A percentile compares a stretch with the other conserved stretches of the same genome.
Evolutionary conservation across 2,113 vertebrate species (phyloP).

Genomic region (Melanostigma gelatinosum): DNA sequence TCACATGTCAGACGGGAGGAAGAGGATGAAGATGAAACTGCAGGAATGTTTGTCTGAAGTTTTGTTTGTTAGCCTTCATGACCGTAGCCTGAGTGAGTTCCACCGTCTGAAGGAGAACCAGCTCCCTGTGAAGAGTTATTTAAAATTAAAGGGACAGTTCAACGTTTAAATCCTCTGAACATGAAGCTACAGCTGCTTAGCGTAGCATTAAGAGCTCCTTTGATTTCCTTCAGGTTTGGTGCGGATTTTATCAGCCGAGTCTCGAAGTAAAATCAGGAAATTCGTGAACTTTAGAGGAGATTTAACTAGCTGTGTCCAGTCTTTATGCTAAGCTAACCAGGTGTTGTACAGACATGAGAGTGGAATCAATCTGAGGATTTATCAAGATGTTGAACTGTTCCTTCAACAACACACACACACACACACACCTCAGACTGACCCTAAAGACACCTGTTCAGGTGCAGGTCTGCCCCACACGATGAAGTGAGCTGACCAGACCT

Average conservation of each 20-base stretch:
- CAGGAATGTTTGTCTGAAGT: constrained; percentile 29
- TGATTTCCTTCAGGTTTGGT: background rate
- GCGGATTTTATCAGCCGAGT: too few species aligned
- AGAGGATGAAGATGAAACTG: background rate
- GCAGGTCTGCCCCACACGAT: constrained; percentile 1
- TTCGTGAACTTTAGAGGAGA: too few species aligned
- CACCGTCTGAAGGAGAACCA: constrained; percentile 47
- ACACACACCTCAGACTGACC: background rate
- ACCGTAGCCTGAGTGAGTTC: constrained; percentile 30
- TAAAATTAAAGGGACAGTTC: background rate
- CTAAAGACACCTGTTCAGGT: too few species aligned
- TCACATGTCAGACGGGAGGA: background rate
- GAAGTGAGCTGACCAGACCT: background rate
- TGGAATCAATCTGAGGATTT: background rate
- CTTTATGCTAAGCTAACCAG: background rate
- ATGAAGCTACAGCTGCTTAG: background rate
- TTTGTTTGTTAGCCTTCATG: background rate
- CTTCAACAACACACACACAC: background rate
- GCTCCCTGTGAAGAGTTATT: constrained; percentile 45
- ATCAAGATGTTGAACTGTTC: background rate
- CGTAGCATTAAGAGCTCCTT: background rate
- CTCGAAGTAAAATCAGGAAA: too few species aligned
- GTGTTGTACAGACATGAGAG: background rate
- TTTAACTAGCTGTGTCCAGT: background rate
- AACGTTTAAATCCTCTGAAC: background rate